These are phyloP conservation scores for Allacma fusca DNA, from an alignment of 2,888 invertebrate species.

Conservation along the genomic window DNA sequence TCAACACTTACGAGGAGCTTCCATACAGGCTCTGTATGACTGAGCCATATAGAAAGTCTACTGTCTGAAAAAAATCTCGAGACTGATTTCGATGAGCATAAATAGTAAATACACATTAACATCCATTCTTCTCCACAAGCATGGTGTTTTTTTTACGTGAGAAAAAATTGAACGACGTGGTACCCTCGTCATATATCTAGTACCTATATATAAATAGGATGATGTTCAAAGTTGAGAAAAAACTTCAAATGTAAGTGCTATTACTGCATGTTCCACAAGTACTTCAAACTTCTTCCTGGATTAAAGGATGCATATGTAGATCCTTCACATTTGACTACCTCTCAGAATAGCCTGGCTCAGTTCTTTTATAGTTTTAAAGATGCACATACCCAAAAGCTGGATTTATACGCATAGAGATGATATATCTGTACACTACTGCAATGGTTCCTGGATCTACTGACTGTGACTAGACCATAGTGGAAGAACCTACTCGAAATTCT, in stretches of 20 bases:
- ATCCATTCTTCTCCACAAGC: background rate
- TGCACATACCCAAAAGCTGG: too few species aligned
- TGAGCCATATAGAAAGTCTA: background rate
- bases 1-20: background rate
- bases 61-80: background rate
- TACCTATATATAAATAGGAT: background rate
- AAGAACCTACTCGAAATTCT: slow-evolving; percentile 31
- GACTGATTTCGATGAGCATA: background rate
- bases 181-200: background rate
- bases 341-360: background rate
- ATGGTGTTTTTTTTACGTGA: background rate
- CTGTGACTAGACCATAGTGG: background rate
- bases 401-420: too few species aligned
- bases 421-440: too few species aligned
- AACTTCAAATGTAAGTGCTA: background rate
- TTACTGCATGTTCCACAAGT: background rate
- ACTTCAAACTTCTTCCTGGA: background rate
- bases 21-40: background rate
- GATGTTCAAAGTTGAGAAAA: background rate
- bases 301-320: background rate
- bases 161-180: slow-evolving; percentile 3
- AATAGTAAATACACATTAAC: slow-evolving; percentile 7
- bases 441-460: background rate
- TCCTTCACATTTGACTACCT: background rate
- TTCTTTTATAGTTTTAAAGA: background rate